Conservation (phyloP, 2,113 vertebrate genomes). For the Epinephelus lanceolatus region DNA sequence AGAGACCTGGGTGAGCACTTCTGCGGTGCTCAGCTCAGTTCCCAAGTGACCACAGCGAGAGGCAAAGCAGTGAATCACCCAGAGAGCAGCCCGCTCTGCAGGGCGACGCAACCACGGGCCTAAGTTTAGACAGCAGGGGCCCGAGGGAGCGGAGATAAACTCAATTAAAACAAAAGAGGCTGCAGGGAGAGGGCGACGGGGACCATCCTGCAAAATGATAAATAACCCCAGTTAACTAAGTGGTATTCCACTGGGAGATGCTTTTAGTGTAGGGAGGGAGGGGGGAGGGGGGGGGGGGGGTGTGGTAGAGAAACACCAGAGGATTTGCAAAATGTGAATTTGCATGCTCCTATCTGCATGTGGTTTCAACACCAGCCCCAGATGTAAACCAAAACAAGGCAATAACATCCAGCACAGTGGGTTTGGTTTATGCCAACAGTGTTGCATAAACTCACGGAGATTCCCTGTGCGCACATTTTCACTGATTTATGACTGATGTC, state of each 20-base stretch:
- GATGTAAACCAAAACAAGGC: conserved; percentile 29
- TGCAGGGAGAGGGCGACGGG: conserved; percentile 46
- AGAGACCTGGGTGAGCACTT: conserved; percentile 38
- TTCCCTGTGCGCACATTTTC: not conserved
- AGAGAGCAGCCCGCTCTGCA: conserved; percentile 48
- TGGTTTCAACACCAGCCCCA: conserved; percentile 18
- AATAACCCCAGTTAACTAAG: conserved; percentile 76
- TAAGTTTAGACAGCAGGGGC: conserved; percentile 77
- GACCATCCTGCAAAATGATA: conserved; percentile 75
- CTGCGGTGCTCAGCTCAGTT: conserved; percentile 34
- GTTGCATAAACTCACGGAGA: not conserved
- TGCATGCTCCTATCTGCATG: conserved; percentile 51
- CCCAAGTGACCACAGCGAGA: conserved; percentile 55
- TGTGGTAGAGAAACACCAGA: not conserved
- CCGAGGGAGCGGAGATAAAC: conserved; percentile 80
- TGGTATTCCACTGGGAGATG: conserved; percentile 67
- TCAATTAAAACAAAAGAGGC: conserved; percentile 78
- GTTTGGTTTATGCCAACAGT: not conserved
- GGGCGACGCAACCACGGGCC: conserved; percentile 52
- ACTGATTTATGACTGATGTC: conserved; percentile 17
- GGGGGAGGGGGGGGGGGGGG: not conserved
- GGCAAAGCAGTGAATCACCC: conserved; percentile 75
- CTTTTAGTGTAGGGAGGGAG: conserved; percentile 47
- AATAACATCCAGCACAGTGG: conserved; percentile 2
- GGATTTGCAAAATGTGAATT: conserved; percentile 57